Evolutionary conservation across 1,140 invertebrate genomes (phyloP).

Genomic region (Bradynema listronoti): DNA sequence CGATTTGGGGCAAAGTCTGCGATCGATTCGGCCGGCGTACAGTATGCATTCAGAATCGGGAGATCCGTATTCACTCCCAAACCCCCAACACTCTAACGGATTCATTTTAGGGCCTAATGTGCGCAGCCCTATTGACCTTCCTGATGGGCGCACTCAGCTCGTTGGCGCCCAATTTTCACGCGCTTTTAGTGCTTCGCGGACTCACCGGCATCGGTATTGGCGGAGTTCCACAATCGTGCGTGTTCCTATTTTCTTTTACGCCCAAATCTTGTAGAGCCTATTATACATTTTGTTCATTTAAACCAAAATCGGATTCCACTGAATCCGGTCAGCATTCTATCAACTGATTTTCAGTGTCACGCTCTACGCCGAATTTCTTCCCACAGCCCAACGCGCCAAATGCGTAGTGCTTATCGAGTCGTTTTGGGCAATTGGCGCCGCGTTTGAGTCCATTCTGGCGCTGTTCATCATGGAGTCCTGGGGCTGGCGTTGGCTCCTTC

Average conservation of each 20-base stretch:
- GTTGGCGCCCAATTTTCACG: conserved; percentile 80
- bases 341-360: conserved; percentile 69
- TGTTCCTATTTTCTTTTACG: conserved; percentile 56
- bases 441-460: conserved; percentile 68
- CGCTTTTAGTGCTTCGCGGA: conserved; percentile 79
- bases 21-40: conserved; percentile 84
- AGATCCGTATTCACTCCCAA: conserved; percentile 10
- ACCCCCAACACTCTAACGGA: not conserved
- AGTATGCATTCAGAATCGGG: conserved; percentile 64
- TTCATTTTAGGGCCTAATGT: conserved; percentile 69
- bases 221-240: conserved; percentile 91
- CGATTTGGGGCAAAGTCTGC: conserved; percentile 88
- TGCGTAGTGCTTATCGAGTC: conserved; percentile 90
- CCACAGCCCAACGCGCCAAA: conserved; percentile 81
- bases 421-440: conserved; percentile 86
- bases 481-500: conserved; percentile 82
- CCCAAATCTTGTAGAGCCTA: too few species aligned
- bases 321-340: too few species aligned
- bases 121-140: conserved; percentile 78
- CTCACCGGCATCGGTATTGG: conserved; percentile 91
- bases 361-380: conserved; percentile 89
- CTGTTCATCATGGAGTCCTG: conserved; percentile 81
- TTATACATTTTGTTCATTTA: too few species aligned
- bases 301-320: too few species aligned
- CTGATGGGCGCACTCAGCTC: conserved; percentile 83